phyloP scores from a whole-genome alignment of 2,113 vertebrate genomes.

The Elaphurus davidianus region DNA sequence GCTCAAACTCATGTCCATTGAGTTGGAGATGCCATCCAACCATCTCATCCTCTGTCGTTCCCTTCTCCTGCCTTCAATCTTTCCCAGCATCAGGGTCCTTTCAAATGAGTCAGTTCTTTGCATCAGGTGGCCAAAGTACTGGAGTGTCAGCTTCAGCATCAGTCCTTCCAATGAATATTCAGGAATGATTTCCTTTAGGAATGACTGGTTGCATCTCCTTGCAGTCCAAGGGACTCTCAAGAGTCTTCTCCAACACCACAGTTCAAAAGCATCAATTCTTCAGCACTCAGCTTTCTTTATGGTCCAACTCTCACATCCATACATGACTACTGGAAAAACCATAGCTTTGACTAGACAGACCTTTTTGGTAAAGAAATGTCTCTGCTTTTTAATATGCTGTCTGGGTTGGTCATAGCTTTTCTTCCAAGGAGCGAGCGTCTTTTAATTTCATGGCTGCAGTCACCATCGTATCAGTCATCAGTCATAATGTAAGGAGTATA shows the following conservation, averaged over 20 bases:
- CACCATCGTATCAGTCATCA: neutral
- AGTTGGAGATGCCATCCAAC: neutral
- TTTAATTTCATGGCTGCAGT: neutral
- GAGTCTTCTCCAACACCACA: neutral
- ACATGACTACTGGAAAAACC: neutral
- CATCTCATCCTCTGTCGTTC: neutral
- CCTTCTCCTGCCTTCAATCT: neutral
- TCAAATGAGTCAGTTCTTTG: neutral
- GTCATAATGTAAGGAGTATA: neutral
- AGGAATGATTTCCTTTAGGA: neutral
- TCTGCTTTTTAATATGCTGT: neutral
- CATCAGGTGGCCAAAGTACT: neutral
- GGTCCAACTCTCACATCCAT: neutral
- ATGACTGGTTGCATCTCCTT: neutral
- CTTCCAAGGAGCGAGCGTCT: neutral
- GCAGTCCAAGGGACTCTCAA: neutral
- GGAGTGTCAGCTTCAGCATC: neutral
- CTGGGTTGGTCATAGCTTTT: neutral
- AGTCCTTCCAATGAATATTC: neutral
- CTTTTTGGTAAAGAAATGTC: neutral
- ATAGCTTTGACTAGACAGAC: neutral
- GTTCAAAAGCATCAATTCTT: neutral
- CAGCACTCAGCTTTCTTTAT: neutral
- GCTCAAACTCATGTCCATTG: neutral
- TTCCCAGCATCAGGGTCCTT: neutral